These are phyloP conservation scores for Anguilla rostrata DNA, from an alignment of 2,113 vertebrate genomes.

Conservation along the genomic window DNA sequence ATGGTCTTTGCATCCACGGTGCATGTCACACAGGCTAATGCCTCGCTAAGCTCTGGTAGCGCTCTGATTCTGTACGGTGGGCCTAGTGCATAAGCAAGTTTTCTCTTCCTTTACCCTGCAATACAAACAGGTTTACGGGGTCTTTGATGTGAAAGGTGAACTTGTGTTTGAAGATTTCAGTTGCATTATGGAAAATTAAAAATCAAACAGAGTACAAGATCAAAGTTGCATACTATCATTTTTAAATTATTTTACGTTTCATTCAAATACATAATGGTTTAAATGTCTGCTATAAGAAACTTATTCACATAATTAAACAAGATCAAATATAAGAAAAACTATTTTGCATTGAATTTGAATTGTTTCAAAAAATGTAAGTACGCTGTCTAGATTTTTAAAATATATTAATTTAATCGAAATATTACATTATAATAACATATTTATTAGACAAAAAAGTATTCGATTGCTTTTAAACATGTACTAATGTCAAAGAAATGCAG, in stretches of 20 bases:
- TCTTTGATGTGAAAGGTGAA: not conserved
- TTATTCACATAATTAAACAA: not conserved
- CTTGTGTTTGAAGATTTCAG: not conserved
- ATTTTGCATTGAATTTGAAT: not conserved
- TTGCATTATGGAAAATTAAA: not conserved
- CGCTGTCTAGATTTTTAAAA: not conserved
- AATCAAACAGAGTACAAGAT: not conserved
- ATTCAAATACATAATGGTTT: not conserved
- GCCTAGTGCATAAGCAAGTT: not conserved
- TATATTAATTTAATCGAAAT: not conserved
- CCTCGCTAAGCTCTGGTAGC: not conserved
- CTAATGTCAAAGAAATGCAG: not conserved
- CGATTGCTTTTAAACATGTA: not conserved
- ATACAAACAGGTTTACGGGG: not conserved
- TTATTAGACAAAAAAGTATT: not conserved
- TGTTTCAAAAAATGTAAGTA: not conserved
- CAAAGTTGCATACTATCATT: not conserved
- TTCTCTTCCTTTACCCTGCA: not conserved
- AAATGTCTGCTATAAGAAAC: not conserved
- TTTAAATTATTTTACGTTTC: not conserved
- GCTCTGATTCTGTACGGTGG: not conserved
- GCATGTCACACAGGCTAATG: not conserved
- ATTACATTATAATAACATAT: not conserved
- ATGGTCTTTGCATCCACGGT: not conserved
- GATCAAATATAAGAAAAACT: not conserved